A percentile compares a stretch with the other conserved stretches of the same genome.
These are phyloP conservation scores for Spilarctia lutea DNA, from an alignment of 2,888 invertebrate genomes.

Conservation along the genomic window DNA sequence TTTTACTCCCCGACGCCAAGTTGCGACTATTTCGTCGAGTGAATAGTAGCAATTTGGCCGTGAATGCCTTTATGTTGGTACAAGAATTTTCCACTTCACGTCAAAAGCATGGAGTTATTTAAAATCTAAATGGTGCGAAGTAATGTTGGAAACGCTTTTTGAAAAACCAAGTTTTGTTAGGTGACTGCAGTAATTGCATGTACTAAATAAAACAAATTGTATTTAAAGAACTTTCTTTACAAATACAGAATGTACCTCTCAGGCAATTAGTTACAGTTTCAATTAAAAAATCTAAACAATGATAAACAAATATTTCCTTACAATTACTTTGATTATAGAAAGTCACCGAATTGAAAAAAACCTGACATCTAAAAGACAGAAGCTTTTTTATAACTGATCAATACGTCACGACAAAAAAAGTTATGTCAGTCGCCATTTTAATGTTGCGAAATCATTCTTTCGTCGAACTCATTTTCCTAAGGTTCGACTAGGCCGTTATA, in stretches of 20 bases:
- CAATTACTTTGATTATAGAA: conserved; percentile 14
- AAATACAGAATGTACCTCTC: neutral
- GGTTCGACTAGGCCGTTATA: conserved; percentile 58
- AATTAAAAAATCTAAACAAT: neutral
- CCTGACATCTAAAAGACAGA: conserved; percentile 1
- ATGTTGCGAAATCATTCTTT: conserved; percentile 51
- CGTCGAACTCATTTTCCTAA: conserved; percentile 51
- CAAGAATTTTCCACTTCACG: conserved; percentile 31
- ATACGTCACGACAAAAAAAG: conserved; percentile 12
- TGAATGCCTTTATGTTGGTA: conserved; percentile 23
- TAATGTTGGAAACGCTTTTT: conserved; percentile 13
- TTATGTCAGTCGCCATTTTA: conserved; percentile 38
- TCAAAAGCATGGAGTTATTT: conserved; percentile 25
- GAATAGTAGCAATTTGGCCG: conserved; percentile 42
- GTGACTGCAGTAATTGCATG: neutral
- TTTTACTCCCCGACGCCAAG: conserved; percentile 39
- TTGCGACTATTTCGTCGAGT: conserved; percentile 42
- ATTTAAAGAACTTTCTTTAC: too few species aligned
- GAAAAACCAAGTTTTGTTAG: conserved; percentile 5
- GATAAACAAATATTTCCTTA: neutral
- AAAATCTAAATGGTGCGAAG: conserved; percentile 10
- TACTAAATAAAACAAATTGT: neutral
- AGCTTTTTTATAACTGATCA: conserved; percentile 11
- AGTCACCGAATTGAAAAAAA: conserved; percentile 6
- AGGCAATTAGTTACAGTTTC: neutral